phyloP scores from a whole-genome alignment of 37 sponge, comb jelly and placozoan species.

The Diacarnus erythraeanus region DNA sequence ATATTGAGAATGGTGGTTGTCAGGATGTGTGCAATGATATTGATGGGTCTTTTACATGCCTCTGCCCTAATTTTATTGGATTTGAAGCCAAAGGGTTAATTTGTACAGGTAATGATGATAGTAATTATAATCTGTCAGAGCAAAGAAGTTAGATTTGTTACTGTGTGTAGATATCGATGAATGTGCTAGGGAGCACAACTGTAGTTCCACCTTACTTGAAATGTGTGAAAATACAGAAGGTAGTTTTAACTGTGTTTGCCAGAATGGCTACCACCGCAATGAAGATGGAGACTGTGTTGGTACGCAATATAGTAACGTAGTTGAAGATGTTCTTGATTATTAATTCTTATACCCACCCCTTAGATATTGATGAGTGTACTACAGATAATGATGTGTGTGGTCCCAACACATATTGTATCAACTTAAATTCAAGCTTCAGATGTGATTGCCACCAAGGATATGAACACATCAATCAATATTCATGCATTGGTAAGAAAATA shows the following conservation, averaged over 20 bases:
- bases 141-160: no score
- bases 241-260: not conserved
- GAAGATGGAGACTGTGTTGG: not conserved
- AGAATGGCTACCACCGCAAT: not conserved
- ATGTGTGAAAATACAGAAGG: not conserved
- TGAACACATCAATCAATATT: not conserved
- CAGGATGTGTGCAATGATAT: not conserved
- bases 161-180: not conserved
- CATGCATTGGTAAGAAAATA: not conserved
- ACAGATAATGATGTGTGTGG: not conserved
- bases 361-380: slow-evolving; percentile 18
- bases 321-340: not conserved
- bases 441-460: not conserved
- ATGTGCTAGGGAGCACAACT: not conserved
- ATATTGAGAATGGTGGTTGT: not conserved
- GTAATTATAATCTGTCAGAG: not conserved
- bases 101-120: not conserved
- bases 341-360: not conserved
- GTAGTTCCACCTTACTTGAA: not conserved
- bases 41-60: not conserved
- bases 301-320: not conserved
- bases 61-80: not conserved
- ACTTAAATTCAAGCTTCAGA: not conserved
- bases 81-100: not conserved
- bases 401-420: not conserved